Base-by-base conservation (phyloP, 2,888 invertebrate genomes). In the Caenorhabditis sp. region DNA sequence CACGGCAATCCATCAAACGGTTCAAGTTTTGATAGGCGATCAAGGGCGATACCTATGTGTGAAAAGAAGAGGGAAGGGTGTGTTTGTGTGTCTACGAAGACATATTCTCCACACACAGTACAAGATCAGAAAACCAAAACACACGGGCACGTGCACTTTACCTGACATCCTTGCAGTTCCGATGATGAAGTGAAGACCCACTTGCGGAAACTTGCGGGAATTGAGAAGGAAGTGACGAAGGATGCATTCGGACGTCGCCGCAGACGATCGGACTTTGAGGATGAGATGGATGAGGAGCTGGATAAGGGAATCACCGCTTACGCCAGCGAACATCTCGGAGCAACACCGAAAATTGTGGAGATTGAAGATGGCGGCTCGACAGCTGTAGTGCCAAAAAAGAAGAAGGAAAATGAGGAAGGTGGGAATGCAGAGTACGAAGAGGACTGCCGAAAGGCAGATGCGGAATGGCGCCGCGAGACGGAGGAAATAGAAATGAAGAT, bases 181-280 rank as follows among this genome's bases (percentile, higher is more conserved):
- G 89, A 89, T 55, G 89, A 89, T 53, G 89, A 89, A 55, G 80
- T 89, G 47, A 87, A 89, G 65, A 58, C 79, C 28, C 78, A 84
- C 35, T 70, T 87, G n/a, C 76, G 77, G 44, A 81, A 84, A 64
- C 51, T 87, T 44, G 87, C 87, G 9, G 87, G 87, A 0, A 80
- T 85, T 11, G 70, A 79, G 53, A 80, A 76, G 51, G 70, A 80
- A 44, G 68, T 68, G 51, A 71, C 69, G 58, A 85, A 69, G 60
- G 78, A 80, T 72, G 78, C 78, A 26, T 82, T 82, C 58, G 82
- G 82, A 22, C 13, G 82, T 11, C 67, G 69, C 11, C 50, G 80
- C 60, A 40, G 74, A 47, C 69, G 67, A n/a, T 79, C 82, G 5
- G 87, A 88, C 9, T 89, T 88, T 68, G 89, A 88, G 58, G 69